These are phyloP conservation scores for Dynastes grantii DNA, from an alignment of 2,888 invertebrate species.

Conservation along the genomic window DNA sequence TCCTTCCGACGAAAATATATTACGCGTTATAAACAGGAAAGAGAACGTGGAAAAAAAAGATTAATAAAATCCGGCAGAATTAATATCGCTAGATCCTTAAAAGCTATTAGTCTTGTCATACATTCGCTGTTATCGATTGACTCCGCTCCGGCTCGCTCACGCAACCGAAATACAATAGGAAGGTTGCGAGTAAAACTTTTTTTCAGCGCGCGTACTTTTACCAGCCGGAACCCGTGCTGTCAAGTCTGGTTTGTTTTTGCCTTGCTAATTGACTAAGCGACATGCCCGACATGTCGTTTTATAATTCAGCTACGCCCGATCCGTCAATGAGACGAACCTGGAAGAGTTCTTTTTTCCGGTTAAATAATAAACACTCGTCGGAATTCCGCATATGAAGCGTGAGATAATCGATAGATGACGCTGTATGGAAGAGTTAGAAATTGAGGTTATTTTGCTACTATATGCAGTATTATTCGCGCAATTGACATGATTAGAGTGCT, in stretches of 20 bases:
- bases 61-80: slow-evolving; percentile 36
- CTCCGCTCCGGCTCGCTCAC: neutral
- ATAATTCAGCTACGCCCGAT: slow-evolving; percentile 66
- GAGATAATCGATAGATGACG: slow-evolving; percentile 40
- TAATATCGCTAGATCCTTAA: slow-evolving; percentile 40
- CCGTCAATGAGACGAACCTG: slow-evolving; percentile 54
- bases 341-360: slow-evolving; percentile 25
- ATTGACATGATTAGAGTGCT: too few species aligned
- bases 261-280: slow-evolving; percentile 66
- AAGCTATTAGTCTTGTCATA: slow-evolving; percentile 45
- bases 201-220: neutral
- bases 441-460: neutral
- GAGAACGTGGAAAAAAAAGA: slow-evolving; percentile 12
- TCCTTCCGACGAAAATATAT: neutral
- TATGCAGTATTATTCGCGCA: too few species aligned
- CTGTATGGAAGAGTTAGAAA: neutral
- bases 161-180: neutral
- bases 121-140: slow-evolving; percentile 32
- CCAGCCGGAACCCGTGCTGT: slow-evolving; percentile 39
- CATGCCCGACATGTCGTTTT: slow-evolving; percentile 65
- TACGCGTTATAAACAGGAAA: neutral
- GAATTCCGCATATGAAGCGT: slow-evolving; percentile 17
- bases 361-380: slow-evolving; percentile 51
- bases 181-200: slow-evolving; percentile 28
- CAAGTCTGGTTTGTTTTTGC: slow-evolving; percentile 62